Evolutionary conservation across 2,888 invertebrate genomes (phyloP).

Genomic region (Caenorhabditis afra): DNA sequence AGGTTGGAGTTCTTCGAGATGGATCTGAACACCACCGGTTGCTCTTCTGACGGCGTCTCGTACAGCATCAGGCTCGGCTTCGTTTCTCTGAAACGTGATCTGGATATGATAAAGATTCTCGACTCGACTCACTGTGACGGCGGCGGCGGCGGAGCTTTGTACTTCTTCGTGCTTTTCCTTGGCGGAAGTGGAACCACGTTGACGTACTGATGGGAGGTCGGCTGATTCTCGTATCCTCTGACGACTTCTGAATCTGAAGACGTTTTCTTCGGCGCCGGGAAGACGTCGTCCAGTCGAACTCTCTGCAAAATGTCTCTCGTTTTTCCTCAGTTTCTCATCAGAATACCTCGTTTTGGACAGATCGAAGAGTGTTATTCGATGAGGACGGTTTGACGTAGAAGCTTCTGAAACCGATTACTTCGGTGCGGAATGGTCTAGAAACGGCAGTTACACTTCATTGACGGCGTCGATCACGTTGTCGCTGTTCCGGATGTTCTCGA

Average conservation of each 20-base stretch:
- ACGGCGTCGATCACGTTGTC: conserved; percentile 36
- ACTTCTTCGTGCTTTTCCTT: conserved; percentile 26
- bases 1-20: conserved; percentile 18
- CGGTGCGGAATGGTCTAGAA: conserved; percentile 1
- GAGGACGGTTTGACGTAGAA: conserved; percentile 46
- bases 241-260: background rate
- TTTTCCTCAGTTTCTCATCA: background rate
- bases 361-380: conserved; percentile 28
- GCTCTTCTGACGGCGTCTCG: conserved; percentile 14
- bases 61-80: conserved; percentile 23
- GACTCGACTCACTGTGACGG: conserved; percentile 28
- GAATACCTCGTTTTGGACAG: conserved; percentile 7
- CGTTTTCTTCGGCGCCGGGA: conserved; percentile 13
- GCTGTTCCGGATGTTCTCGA: conserved; percentile 35
- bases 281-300: conserved; percentile 39
- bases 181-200: conserved; percentile 28
- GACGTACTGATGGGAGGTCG: conserved; percentile 44
- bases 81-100: conserved; percentile 15
- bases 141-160: conserved; percentile 47
- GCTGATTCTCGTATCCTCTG: conserved; percentile 50
- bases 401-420: conserved; percentile 32
- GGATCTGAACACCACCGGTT: conserved; percentile 32
- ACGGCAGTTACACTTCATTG: conserved; percentile 29
- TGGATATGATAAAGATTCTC: background rate
- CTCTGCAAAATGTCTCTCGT: conserved; percentile 34